A percentile compares a stretch with the other conserved stretches of the same genome.
Conservation (phyloP, 2,113 vertebrate species). For the Istiophorus platypterus region DNA sequence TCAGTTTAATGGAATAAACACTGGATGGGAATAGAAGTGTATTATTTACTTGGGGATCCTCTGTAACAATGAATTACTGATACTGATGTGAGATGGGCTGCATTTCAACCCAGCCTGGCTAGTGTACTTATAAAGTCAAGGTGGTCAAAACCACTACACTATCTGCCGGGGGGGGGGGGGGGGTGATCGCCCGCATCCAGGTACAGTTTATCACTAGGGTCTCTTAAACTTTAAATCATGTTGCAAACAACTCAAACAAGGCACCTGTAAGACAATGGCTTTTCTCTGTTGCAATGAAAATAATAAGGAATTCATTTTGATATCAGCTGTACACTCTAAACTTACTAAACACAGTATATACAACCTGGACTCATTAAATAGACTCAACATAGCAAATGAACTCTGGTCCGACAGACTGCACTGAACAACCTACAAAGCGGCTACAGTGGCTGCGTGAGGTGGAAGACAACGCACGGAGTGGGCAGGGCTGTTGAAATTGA, state of each 20-base stretch:
- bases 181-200: not conserved
- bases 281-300: not conserved
- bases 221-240: not conserved
- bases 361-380: not conserved
- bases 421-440: conserved; percentile 33
- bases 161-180: not conserved
- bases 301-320: not conserved
- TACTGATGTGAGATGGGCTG: too few species aligned
- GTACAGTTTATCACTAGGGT: not conserved
- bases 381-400: conserved; percentile 11
- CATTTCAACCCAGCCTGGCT: not conserved
- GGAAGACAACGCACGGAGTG: conserved; percentile 44
- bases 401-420: conserved; percentile 1
- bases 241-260: not conserved
- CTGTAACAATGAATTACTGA: not conserved
- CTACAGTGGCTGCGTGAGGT: conserved; percentile 33
- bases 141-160: not conserved
- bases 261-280: not conserved
- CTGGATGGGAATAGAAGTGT: too few species aligned
- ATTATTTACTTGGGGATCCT: too few species aligned
- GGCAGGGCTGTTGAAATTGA: conserved; percentile 79
- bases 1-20: not conserved
- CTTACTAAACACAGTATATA: not conserved
- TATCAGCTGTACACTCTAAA: not conserved
- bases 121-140: not conserved